phyloP scores from a whole-genome alignment of 1,140 invertebrate genomes.

The Hirudo medicinalis region DNA sequence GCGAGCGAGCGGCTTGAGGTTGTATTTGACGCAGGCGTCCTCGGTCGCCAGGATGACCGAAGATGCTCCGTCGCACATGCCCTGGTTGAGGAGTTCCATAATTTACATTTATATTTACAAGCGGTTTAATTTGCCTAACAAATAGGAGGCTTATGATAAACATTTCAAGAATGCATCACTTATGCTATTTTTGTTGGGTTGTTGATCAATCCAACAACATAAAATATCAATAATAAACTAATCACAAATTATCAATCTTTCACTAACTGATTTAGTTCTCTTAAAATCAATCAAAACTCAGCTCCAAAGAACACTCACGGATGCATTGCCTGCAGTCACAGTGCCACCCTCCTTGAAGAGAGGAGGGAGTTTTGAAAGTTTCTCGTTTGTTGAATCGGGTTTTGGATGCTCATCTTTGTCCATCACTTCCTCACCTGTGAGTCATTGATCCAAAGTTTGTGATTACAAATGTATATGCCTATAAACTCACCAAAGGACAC shows the following conservation, averaged over 20 bases:
- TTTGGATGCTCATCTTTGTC: slow-evolving; percentile 86
- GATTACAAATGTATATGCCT: too few species aligned
- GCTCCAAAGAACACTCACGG: slow-evolving; percentile 49
- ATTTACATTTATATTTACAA: neutral
- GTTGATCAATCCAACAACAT: too few species aligned
- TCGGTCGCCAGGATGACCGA: slow-evolving; percentile 79
- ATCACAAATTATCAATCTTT: too few species aligned
- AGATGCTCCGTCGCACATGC: slow-evolving; percentile 88
- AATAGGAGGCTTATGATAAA: too few species aligned
- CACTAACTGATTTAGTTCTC: too few species aligned
- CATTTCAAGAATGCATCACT: too few species aligned
- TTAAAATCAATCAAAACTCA: neutral
- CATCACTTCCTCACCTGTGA: slow-evolving; percentile 52
- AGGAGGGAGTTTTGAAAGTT: slow-evolving; percentile 61
- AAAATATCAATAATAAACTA: too few species aligned
- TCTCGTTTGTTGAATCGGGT: slow-evolving; percentile 69
- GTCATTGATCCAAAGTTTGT: neutral
- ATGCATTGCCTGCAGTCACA: slow-evolving; percentile 87
- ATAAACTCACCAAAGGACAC: too few species aligned
- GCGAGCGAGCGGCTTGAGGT: slow-evolving; percentile 52
- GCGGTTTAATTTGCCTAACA: slow-evolving; percentile 1
- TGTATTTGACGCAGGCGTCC: slow-evolving; percentile 65
- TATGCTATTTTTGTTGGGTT: neutral
- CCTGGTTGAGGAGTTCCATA: slow-evolving; percentile 45
- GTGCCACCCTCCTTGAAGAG: slow-evolving; percentile 91